A percentile compares a stretch with the other conserved stretches of the same genome.
These are phyloP conservation scores for Centroberyx gerrardi DNA, from an alignment of 2,797 vertebrate species.

Conservation along the genomic window DNA sequence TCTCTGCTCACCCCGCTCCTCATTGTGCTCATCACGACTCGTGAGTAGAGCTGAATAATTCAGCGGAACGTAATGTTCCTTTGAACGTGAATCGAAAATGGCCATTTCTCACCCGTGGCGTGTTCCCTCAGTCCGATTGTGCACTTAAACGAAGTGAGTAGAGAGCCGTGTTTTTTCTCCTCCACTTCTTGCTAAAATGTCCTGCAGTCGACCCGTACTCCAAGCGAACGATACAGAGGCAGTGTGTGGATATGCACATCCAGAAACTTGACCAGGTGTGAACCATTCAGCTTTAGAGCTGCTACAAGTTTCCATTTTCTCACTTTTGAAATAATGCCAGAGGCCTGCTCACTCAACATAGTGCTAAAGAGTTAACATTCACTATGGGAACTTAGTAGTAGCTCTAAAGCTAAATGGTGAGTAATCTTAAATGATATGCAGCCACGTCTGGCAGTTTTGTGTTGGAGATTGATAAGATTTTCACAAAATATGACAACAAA, in stretches of 20 bases:
- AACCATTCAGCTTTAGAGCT: too few relatives aligned
- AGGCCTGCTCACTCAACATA: too few relatives aligned
- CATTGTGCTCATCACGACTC: constrained; percentile 3
- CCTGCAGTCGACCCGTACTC: not conserved
- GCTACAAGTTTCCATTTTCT: too few relatives aligned
- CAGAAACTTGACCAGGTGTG: too few relatives aligned
- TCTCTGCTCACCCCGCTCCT: constrained; percentile 1
- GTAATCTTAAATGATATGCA: too few relatives aligned
- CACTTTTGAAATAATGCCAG: too few relatives aligned
- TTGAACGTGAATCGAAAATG: constrained; percentile 10
- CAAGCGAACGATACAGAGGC: not conserved
- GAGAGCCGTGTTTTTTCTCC: not conserved
- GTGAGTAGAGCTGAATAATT: constrained; percentile 5
- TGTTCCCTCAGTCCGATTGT: constrained; percentile 7
- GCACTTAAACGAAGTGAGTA: not conserved
- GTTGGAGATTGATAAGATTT: too few relatives aligned
- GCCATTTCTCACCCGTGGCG: not conserved
- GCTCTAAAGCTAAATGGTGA: too few relatives aligned
- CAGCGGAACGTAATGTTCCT: constrained; percentile 28
- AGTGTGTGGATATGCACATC: not conserved
- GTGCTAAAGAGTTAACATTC: too few relatives aligned
- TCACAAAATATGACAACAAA: too few relatives aligned
- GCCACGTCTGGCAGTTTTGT: too few relatives aligned
- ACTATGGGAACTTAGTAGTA: too few relatives aligned
- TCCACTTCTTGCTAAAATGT: constrained; percentile 1